A percentile compares a stretch with the other conserved stretches of the same genome.
Conservation (phyloP, 2,888 invertebrate genomes). For the Lasius platythorax region DNA sequence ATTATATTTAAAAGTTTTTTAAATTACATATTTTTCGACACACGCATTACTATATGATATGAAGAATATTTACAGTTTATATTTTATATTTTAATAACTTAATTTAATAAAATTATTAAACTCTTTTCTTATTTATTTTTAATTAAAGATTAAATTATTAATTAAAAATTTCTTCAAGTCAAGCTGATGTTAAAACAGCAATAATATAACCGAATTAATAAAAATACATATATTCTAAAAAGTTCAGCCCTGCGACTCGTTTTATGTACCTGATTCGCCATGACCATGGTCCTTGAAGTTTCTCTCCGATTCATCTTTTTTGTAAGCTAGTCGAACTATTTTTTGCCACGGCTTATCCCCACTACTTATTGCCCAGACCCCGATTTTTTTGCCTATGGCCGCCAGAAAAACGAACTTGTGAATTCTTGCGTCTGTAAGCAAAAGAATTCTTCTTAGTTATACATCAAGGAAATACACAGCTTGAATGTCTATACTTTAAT, state of each 20-base stretch:
- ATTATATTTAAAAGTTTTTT: not conserved
- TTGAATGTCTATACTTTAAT: not conserved
- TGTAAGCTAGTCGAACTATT: conserved; percentile 71
- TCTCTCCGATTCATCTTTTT: conserved; percentile 48
- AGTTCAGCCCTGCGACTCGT: not conserved
- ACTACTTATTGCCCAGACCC: conserved; percentile 55
- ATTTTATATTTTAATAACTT: not conserved
- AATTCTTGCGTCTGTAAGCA: conserved; percentile 27
- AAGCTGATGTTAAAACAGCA: not conserved
- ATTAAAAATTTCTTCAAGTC: not conserved
- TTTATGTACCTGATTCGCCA: not conserved
- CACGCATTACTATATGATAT: not conserved
- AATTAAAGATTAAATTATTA: not conserved
- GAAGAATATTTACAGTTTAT: not conserved
- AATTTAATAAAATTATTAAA: conserved; percentile 2
- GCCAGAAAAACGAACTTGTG: conserved; percentile 33
- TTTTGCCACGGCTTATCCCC: conserved; percentile 69
- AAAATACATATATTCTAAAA: not conserved
- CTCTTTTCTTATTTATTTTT: not conserved
- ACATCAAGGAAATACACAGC: conserved; percentile 1
- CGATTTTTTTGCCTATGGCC: conserved; percentile 35
- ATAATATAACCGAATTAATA: not conserved
- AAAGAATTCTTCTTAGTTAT: not conserved
- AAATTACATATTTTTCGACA: not conserved
- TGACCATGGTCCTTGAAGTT: conserved; percentile 40